A percentile compares a stretch with the other conserved stretches of the same genome.
Conservation (phyloP, 2,113 vertebrate species). For the Vimba vimba region DNA sequence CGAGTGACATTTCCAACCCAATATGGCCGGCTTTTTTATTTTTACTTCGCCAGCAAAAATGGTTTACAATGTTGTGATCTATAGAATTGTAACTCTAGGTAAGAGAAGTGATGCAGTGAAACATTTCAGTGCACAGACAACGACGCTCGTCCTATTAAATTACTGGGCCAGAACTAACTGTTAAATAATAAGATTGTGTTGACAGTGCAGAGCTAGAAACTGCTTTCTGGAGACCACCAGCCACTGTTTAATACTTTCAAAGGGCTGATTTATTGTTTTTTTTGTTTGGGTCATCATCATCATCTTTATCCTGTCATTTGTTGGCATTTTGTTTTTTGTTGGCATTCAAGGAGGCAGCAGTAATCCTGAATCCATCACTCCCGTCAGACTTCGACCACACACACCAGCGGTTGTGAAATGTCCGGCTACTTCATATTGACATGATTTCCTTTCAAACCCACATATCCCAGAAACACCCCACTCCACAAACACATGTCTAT, state of each 20-base stretch:
- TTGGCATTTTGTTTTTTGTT: neutral
- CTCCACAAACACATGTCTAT: neutral
- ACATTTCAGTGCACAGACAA: neutral
- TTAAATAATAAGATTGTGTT: neutral
- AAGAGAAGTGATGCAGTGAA: neutral
- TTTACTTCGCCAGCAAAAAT: neutral
- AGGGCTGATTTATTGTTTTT: neutral
- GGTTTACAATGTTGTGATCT: neutral
- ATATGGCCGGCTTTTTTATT: neutral
- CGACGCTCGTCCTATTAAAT: neutral
- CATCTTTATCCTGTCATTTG: neutral
- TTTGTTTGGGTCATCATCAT: neutral
- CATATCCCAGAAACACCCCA: neutral
- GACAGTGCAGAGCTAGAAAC: neutral
- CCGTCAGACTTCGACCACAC: neutral
- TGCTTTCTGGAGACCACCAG: conserved; percentile 1
- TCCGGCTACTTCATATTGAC: neutral
- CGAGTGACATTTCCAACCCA: neutral
- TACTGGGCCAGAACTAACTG: neutral
- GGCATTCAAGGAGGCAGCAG: neutral
- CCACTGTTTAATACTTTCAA: neutral
- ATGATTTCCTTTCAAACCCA: neutral
- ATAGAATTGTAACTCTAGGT: neutral
- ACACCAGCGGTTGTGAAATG: neutral
- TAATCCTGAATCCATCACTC: neutral